phyloP scores from a whole-genome alignment of 2,113 vertebrate species.

The Madoqua kirkii region DNA sequence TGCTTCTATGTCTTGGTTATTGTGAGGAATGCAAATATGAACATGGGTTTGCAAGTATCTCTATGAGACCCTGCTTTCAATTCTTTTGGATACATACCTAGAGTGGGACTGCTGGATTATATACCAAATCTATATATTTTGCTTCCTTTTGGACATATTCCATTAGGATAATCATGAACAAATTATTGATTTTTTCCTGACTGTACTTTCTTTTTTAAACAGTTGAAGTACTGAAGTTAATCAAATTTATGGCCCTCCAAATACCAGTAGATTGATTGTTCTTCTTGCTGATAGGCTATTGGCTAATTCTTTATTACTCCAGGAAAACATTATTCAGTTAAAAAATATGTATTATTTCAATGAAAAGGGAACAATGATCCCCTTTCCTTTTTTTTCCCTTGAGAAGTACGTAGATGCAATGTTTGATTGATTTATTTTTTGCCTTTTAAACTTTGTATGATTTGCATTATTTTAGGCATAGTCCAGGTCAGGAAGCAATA shows the following conservation, averaged over 20 bases:
- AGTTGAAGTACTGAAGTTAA: not conserved
- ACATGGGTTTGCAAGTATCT: not conserved
- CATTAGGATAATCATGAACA: not conserved
- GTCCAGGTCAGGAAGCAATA: too few species aligned
- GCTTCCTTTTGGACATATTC: not conserved
- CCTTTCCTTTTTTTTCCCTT: not conserved
- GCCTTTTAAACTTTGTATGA: slow-evolving; percentile 3
- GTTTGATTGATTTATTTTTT: not conserved
- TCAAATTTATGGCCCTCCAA: not conserved
- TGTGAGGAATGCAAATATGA: not conserved
- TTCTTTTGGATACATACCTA: not conserved
- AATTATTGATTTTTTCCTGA: not conserved
- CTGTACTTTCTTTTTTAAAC: not conserved
- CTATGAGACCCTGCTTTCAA: not conserved
- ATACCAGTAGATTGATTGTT: not conserved
- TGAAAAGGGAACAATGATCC: not conserved
- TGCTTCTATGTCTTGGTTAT: not conserved
- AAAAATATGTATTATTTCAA: not conserved
- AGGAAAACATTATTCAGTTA: not conserved
- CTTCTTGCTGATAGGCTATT: not conserved
- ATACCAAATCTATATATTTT: not conserved
- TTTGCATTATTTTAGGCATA: not conserved
- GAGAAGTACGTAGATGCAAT: not conserved
- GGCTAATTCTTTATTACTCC: not conserved
- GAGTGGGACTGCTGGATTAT: not conserved